Evolutionary conservation across 2,797 vertebrate genomes (phyloP), one percentile per base, ranked within the genome.

Genomic region (Poecilia velifera): DNA sequence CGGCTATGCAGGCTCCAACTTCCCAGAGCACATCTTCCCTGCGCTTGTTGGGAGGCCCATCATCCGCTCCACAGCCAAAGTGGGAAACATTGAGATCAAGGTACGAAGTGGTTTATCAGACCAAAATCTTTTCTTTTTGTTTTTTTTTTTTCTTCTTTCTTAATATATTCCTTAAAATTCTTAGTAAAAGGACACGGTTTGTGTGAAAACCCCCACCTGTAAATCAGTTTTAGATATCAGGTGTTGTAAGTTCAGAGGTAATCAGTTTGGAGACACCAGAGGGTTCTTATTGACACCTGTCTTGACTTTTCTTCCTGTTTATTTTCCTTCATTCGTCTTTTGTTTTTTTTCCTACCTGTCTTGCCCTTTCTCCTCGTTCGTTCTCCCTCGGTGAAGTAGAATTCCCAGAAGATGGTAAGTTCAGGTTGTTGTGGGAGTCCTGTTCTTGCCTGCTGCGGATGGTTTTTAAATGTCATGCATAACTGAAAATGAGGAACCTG

Each of bases 361-460:
- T 96, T 96, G 89, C 84, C 88, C 94, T 96, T 97, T 95, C 95
- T 96, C 94, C 94, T 96, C 97, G 84, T 92, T 91, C 91, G 85
- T 91, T 95, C 96, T 96, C 94, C 95, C 95, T 90, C 90, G 96
- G 94, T 98, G 97, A 98, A 97, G 97, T 99, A 99, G 98, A 98
- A 97, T 97, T 96, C 96, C 94, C 97, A 97, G 96, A 98, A 97
- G 95, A 98, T 99, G 98, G 98, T 99, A 98, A 99, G 98, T 99
- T 96, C 95, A 94, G 95, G 96, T 92, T 91, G 94, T 90, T 94
- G 96, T 96, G 94, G 95, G 94, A 94, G 92, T 95, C 92, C 90
- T 87, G 88, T 94, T 93, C 90, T 90, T 96, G 96, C 97, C 96
- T 97, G 96, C 85, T 84, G 57, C 72, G 45, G 81, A 90, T 77